Base-by-base conservation (phyloP, 2,113 vertebrate genomes). In the Pygoscelis adeliae region DNA sequence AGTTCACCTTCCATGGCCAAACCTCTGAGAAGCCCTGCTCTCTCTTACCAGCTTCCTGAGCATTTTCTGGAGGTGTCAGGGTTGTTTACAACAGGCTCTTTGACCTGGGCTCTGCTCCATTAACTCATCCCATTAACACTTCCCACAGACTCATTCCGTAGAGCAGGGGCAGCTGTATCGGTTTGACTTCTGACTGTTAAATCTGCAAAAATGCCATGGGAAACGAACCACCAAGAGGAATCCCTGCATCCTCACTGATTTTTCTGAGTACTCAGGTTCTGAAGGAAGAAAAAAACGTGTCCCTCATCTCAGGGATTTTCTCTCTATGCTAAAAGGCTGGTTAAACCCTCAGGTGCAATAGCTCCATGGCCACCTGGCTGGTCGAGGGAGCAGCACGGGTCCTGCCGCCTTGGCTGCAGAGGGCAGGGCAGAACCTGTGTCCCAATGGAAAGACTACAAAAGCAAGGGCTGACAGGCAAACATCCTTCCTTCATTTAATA, bases 181-280 rank as follows among this genome's bases (percentile, higher is more conserved):
- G 3, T 46, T 27, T 46, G 21, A 22, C 52, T 71, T 34, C 19
- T 34, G 82, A 52, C 42, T 34, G 27, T 1, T n/a, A 36, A 36
- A 36, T 8, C 78, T 34, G 66, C 47, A 81, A 30, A 36, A 73
- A 10, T 1, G 25, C 42, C 62, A 15, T 0, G 1, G n/a, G 38
- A 44, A 69, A 18, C 73, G 52, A 78, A 62, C 22, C 59, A 32
- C 44, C 11, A 0, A 12, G 40, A 5, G 9, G 30, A 19, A 34
- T 13, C 79, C 4, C 36, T 20, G 65, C 52, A 25, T 6, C 30
- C 19, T 8, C 67, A 1, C 5, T 0, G 22, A 4, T 27, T 18
- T 4, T 38, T 8, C 56, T 2, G 56, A 44, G 27, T 12, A 17
- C 27, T 15, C 34, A 2, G 18, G 2, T 2, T 2, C 2, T 1